Conservation (phyloP, 2,888 invertebrate genomes). For the Scrobipalpa atriplicella region DNA sequence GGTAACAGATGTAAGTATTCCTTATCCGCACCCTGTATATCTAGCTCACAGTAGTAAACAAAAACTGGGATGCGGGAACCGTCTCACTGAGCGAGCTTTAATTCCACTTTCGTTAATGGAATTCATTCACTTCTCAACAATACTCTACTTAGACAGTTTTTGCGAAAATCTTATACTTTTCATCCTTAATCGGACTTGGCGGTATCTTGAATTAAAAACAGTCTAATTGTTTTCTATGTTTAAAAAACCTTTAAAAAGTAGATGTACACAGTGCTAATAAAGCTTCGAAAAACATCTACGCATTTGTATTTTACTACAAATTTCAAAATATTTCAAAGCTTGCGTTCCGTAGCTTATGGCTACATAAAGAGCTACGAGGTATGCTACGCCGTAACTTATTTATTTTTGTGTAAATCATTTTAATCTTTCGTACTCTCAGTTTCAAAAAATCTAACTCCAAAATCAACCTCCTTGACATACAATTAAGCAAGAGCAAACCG, state of each 20-base stretch:
- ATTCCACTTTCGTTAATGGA: slow-evolving; percentile 66
- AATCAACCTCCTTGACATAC: background rate
- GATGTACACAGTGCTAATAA: background rate
- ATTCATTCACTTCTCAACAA: slow-evolving; percentile 67
- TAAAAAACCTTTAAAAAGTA: background rate
- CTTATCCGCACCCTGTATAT: background rate
- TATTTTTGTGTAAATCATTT: background rate
- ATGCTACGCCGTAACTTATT: no score
- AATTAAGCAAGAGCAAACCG: background rate
- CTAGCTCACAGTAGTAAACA: background rate
- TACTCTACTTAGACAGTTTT: slow-evolving; percentile 54
- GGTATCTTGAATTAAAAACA: slow-evolving; percentile 50
- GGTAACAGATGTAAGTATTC: no score
- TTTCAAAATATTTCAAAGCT: no score
- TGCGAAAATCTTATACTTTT: slow-evolving; percentile 57
- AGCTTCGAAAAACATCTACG: background rate
- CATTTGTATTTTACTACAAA: no score
- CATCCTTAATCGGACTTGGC: slow-evolving; percentile 51
- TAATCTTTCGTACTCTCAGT: background rate
- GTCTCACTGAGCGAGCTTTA: slow-evolving; percentile 43
- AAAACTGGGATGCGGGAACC: background rate
- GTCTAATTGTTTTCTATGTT: no score
- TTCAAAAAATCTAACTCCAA: no score
- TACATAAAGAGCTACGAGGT: no score
- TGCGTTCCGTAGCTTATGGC: no score